These are phyloP conservation scores for Athene cunicularia DNA, from an alignment of 2,113 vertebrate genomes.

Conservation along the genomic window DNA sequence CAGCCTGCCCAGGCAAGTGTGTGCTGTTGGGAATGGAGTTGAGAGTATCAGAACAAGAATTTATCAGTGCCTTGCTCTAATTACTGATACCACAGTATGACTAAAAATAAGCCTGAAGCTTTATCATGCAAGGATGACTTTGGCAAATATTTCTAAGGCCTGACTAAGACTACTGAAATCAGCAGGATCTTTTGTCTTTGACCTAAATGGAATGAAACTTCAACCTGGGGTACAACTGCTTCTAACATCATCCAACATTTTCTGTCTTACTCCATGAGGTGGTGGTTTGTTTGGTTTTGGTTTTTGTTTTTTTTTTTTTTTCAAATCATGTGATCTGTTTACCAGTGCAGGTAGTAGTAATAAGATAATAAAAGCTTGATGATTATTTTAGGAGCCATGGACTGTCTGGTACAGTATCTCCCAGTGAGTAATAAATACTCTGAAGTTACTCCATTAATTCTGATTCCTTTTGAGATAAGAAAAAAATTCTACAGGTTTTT, in stretches of 20 bases:
- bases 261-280: not conserved
- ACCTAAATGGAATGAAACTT: not conserved
- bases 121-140: not conserved
- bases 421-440: slow-evolving; percentile 35
- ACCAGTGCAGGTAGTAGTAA: not conserved
- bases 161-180: not conserved
- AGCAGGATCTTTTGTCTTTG: slow-evolving; percentile 16
- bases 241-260: not conserved
- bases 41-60: not conserved
- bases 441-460: slow-evolving; percentile 37
- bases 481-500: not conserved
- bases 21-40: not conserved
- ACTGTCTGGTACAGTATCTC: slow-evolving; percentile 48
- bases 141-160: not conserved
- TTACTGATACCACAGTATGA: not conserved
- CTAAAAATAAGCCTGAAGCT: not conserved
- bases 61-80: not conserved
- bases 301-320: not conserved
- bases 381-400: not conserved
- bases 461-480: slow-evolving; percentile 24
- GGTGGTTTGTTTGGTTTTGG: too few species aligned
- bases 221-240: not conserved
- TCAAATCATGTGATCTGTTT: not conserved
- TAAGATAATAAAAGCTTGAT: not conserved
- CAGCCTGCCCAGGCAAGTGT: not conserved